Evolutionary conservation across 2,888 invertebrate genomes (phyloP), one percentile per base, ranked within the genome.

Genomic region (Drosophila meridiana): DNA sequence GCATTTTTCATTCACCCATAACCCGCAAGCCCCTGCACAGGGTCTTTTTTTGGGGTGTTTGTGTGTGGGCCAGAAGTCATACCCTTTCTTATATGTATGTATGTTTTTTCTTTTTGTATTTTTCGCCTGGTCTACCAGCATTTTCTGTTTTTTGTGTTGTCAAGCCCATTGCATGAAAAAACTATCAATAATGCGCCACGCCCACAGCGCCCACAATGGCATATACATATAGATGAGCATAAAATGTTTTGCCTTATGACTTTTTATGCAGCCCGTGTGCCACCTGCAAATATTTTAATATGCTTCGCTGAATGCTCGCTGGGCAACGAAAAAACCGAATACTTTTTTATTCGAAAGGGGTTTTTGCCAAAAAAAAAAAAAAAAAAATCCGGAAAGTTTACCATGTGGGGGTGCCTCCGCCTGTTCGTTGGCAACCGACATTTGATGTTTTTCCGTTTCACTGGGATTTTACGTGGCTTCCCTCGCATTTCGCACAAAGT

Each of bases 181-280:
- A 85, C 85, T 85, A 85, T 85, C 89, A 85, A 85, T 89, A 85
- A 85, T 89, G 71, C 75, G 84, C 61, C 85, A 78, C 76, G 55
- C 87, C 81, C 81, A 52, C 61, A 48, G 57, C 69, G 57, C 34
- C 47, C 62, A 57, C 55, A 65, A 3, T 5, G n/a, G 42, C 47
- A 53, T 30, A 60, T 56, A 56, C 52, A 64, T 63, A 63, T 52
- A 64, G 65, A 70, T 65, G 59, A 68, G 69, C 57, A 78, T 86
- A 78, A 83, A 90, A 81, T 78, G 87, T 85, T 85, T 87, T 84
- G 90, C 87, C 81, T 90, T 88, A 88, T 87, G 83, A 88, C 83
- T 88, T 90, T 90, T 90, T 88, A 83, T 84, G 83, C 83, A 78
- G 73, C 69, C 11, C 62, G 59, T 59, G 59, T 59, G 52, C 72